Evolutionary conservation across 1,140 invertebrate genomes (phyloP).

Genomic region (Laupala kohalensis): DNA sequence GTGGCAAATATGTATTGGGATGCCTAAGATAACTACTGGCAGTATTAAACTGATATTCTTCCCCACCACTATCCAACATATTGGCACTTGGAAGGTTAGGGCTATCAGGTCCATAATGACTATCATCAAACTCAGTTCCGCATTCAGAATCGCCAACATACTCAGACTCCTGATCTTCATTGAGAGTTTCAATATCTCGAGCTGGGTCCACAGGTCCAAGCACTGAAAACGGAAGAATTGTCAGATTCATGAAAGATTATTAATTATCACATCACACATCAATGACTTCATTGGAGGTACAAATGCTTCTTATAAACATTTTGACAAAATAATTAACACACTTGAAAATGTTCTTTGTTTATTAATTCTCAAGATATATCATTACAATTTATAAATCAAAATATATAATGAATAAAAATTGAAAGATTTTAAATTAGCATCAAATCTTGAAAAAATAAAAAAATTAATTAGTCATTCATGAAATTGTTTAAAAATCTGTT

Average conservation of each 20-base stretch:
- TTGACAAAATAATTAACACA: too few species aligned
- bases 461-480: too few species aligned
- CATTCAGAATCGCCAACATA: conserved; percentile 51
- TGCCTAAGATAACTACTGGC: conserved; percentile 63
- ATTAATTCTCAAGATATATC: too few species aligned
- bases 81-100: conserved; percentile 28
- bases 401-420: too few species aligned
- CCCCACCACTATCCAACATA: conserved; percentile 26
- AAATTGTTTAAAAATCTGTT: too few species aligned
- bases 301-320: too few species aligned
- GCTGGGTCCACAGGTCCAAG: conserved; percentile 34
- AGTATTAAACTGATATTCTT: conserved; percentile 28
- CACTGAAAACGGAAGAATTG: conserved; percentile 11
- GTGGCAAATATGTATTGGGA: conserved; percentile 72
- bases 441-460: too few species aligned
- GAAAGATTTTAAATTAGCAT: too few species aligned
- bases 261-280: not conserved
- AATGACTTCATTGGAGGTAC: not conserved
- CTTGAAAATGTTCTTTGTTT: too few species aligned
- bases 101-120: not conserved
- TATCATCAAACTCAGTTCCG: conserved; percentile 43
- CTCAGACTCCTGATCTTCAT: conserved; percentile 58
- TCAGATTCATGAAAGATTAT: too few species aligned
- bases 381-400: too few species aligned
- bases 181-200: conserved; percentile 49